Conservation (phyloP, 1,140 invertebrate species). For the Ceratina japonica region DNA sequence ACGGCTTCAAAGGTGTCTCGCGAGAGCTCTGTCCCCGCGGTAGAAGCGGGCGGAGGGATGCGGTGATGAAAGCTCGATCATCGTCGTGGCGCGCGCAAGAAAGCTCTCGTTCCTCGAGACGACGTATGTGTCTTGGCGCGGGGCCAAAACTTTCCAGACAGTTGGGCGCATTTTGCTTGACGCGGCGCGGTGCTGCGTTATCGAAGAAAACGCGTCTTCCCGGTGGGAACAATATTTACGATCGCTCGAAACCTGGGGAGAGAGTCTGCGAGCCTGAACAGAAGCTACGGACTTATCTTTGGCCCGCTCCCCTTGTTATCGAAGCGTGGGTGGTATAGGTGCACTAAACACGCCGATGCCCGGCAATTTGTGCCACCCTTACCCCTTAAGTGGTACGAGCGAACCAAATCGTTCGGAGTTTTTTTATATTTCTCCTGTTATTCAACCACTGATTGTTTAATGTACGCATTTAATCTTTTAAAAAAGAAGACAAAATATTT, state of each 20-base stretch:
- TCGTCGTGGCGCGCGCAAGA: slow-evolving; percentile 24
- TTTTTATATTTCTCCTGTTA: no score
- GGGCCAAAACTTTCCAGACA: slow-evolving; percentile 68
- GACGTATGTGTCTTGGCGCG: background rate
- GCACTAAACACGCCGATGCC: background rate
- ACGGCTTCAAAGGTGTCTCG: slow-evolving; percentile 27
- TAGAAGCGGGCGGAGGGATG: background rate
- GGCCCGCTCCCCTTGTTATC: slow-evolving; percentile 12
- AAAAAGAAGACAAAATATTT: no score
- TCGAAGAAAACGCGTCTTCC: slow-evolving; percentile 39
- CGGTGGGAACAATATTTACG: slow-evolving; percentile 62
- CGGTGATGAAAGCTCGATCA: slow-evolving; percentile 40
- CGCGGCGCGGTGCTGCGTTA: slow-evolving; percentile 43
- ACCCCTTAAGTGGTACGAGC: background rate
- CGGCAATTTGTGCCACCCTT: background rate
- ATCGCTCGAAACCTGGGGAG: slow-evolving; percentile 30
- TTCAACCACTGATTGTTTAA: no score
- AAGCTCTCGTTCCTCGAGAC: slow-evolving; percentile 22
- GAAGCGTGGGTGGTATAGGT: background rate
- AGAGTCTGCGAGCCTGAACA: slow-evolving; percentile 49
- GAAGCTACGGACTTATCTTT: slow-evolving; percentile 40
- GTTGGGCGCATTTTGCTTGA: slow-evolving; percentile 66
- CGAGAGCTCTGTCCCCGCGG: background rate
- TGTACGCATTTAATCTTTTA: no score
- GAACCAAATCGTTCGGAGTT: background rate